Evolutionary conservation across 2,113 vertebrate genomes (phyloP), one percentile per base, ranked within the genome.

Genomic region (Brachyhypopomus gauderio): DNA sequence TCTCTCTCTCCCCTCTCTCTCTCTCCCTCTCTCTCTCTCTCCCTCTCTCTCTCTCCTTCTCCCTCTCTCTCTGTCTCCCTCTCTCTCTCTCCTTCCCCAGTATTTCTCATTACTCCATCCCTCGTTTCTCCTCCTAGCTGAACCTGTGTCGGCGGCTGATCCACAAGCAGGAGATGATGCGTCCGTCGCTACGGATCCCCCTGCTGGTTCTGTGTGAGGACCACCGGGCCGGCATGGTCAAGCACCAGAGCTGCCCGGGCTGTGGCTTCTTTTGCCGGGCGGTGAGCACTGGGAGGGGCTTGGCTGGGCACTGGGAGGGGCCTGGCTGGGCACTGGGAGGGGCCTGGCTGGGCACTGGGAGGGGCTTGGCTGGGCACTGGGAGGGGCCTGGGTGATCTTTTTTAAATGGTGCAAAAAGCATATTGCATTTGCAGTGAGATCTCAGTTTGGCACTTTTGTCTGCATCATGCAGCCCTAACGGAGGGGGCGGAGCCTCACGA

Each of bases 211-310:
- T 99, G 87, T 99, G 97, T 69, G 97, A 99, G 90, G 96, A 97
- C 89, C 97, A 98, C 90, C 93, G 97, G 86, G 96, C 96, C 7
- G 95, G 95, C 79, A 99, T 98, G 97, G 97, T 96, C 83, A 98
- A 98, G 88, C 97, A 98, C 89, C 97, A 98, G 89, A 98, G 97
- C 92, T 99, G 97, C 88, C 97, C 97, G 0, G 97, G 97, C 85
- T 99, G 97, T 84, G 97, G 97, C 71, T 94, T 97, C 88, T 99
- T 98, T 94, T 98, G 97, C 89, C 93, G 95, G 67, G 92, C 91
- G 87, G 97, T 99, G 90, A 96, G 96, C 90, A 17, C 2, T 73
- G 14, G n/a, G 25, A 12, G 30, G 1, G 30, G 30, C 30, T 3
- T 30, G 30, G n/a, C n/a, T n/a, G n/a, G n/a, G n/a, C n/a, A n/a